Evolutionary conservation across 2,113 vertebrate genomes (phyloP).

Genomic region (Miniopterus natalensis): DNA sequence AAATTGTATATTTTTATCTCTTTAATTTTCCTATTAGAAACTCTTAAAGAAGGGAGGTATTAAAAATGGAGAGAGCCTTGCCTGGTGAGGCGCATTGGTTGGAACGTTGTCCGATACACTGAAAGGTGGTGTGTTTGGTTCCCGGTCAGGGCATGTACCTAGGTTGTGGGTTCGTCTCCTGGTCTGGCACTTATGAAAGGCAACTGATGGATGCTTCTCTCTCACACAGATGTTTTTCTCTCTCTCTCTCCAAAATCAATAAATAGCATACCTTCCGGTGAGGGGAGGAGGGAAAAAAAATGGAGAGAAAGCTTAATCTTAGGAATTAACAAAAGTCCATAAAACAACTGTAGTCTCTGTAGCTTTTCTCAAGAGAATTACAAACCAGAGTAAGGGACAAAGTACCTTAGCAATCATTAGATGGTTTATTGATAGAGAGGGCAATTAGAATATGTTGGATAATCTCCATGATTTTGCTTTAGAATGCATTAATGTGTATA

Average conservation of each 20-base stretch:
- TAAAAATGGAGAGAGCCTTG: not conserved
- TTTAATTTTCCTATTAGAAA: conserved; percentile 31
- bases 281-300: not conserved
- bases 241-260: not conserved
- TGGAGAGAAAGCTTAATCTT: not conserved
- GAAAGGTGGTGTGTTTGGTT: not conserved
- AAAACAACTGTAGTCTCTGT: not conserved
- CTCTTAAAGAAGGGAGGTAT: not conserved
- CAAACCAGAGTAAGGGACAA: not conserved
- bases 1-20: not conserved
- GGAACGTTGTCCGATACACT: not conserved
- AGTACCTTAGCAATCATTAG: not conserved
- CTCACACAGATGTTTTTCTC: not conserved
- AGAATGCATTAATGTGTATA: conserved; percentile 31
- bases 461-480: conserved; percentile 44
- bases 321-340: conserved; percentile 23
- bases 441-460: not conserved
- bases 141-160: not conserved
- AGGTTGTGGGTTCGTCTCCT: not conserved
- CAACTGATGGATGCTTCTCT: not conserved
- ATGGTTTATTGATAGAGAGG: not conserved
- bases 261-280: not conserved
- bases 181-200: not conserved
- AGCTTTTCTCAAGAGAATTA: conserved; percentile 46
- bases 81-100: not conserved